phyloP scores from a whole-genome alignment of 2,113 vertebrate species.

The Ctenomys sociabilis region DNA sequence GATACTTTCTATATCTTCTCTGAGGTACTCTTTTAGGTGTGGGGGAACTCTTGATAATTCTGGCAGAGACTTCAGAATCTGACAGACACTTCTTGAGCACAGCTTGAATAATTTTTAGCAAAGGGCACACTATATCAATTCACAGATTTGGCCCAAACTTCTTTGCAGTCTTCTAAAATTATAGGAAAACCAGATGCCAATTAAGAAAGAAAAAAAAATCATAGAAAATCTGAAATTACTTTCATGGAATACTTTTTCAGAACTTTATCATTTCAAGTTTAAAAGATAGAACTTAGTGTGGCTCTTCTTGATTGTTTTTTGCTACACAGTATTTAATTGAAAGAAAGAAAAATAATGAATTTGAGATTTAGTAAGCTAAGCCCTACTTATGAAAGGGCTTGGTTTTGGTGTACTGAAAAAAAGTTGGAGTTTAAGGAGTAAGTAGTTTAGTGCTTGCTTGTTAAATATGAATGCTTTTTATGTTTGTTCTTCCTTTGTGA shows the following conservation, averaged over 20 bases:
- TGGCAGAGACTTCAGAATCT: background rate
- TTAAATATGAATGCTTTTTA: background rate
- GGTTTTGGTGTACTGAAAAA: background rate
- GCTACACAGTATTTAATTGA: conserved; percentile 29
- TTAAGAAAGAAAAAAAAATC: conserved; percentile 23
- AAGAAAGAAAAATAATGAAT: conserved; percentile 36
- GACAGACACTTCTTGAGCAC: background rate
- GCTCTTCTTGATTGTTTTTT: conserved; percentile 51
- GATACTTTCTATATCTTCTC: background rate
- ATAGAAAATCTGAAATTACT: conserved; percentile 42
- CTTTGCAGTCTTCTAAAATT: background rate
- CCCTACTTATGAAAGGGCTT: background rate
- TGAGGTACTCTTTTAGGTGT: background rate
- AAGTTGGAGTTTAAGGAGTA: background rate
- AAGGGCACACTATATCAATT: background rate
- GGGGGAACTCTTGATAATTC: background rate
- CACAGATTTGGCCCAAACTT: background rate
- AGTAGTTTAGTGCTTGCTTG: conserved; percentile 10
- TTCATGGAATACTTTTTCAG: background rate
- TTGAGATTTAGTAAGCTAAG: conserved; percentile 47
- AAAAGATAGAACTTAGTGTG: background rate
- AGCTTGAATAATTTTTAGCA: conserved; percentile 4
- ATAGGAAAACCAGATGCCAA: background rate
- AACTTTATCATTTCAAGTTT: conserved; percentile 33
- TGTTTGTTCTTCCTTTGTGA: background rate